Evolutionary conservation across 2,113 vertebrate species (phyloP), one percentile per base, ranked within the genome.

Genomic region (Rhadina sibilatrix): DNA sequence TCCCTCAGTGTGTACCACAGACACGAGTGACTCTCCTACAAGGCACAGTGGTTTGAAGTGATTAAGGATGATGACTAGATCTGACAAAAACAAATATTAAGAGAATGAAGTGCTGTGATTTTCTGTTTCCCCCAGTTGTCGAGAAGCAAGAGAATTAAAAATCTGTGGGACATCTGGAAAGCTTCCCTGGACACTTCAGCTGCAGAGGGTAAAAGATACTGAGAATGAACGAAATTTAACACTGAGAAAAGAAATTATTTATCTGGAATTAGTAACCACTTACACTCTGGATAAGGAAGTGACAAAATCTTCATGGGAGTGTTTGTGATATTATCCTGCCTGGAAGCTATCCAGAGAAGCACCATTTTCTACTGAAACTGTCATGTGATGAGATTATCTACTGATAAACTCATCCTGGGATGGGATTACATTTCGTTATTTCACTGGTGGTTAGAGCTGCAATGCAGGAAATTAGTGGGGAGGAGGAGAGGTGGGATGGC

Each of bases 231-330:
- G 92, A 94, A 95, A 94, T 85, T 89, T 24, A 96, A 77, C 75
- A 70, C 90, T 61, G 60, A 72, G 72, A 40, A 91, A 93, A 94
- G 70, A 94, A 96, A 96, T 95, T 87, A 95, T 93, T 92, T 95
- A 95, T 96, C 94, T 96, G 92, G 94, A 96, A 94, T 97, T 97
- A 97, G 93, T 94, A 96, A 96, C 92, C 93, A 97, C 97, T 97
- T 97, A 95, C 40, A 75, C n/a, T 46, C 89, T 71, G 83, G 94
- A 97, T 97, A 85, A 96, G 89, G 87, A 97, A 96, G 96, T 94
- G 97, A 94, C 91, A 96, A 96, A 92, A 97, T 93, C 93, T 97
- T 94, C 95, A 95, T 37, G 49, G 91, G 69, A 94, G 95, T 94
- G 94, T 96, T 92, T 87, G 87, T 93, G 95, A 96, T 96, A 96